Percentiles rank a stretch among this genome's conserved stretches.
Evolutionary conservation across 2,888 invertebrate genomes (phyloP).

Genomic region (Dioctria linearis): DNA sequence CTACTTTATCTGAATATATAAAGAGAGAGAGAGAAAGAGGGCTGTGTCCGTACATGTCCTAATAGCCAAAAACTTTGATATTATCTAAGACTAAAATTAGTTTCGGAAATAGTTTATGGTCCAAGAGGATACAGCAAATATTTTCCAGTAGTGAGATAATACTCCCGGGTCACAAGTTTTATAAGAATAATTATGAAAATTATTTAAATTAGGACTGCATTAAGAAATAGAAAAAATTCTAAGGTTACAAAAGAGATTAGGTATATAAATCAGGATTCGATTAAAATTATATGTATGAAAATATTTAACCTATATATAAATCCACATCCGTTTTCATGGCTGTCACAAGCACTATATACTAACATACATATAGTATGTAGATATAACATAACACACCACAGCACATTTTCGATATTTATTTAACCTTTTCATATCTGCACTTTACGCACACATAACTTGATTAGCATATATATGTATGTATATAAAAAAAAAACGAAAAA

Average conservation of each 20-base stretch:
- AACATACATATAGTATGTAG: no score
- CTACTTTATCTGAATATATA: slow-evolving; percentile 17
- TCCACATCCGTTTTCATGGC: slow-evolving; percentile 13
- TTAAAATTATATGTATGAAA: neutral
- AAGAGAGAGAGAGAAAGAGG: neutral
- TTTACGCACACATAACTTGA: slow-evolving; percentile 51
- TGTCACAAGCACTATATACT: neutral
- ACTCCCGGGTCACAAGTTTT: no score
- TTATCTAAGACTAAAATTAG: neutral
- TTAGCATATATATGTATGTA: neutral
- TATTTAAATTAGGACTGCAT: neutral
- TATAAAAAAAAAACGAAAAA: neutral
- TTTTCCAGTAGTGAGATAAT: no score
- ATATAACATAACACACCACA: slow-evolving; percentile 12
- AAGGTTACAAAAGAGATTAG: slow-evolving; percentile 36
- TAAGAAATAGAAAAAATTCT: neutral
- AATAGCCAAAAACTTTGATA: neutral
- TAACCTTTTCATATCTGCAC: slow-evolving; percentile 50
- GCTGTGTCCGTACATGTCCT: neutral
- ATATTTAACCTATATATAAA: slow-evolving; percentile 30
- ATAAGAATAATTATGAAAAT: no score
- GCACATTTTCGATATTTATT: slow-evolving; percentile 28
- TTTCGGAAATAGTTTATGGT: neutral
- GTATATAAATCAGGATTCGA: neutral
- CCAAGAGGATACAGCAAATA: no score